Evolutionary conservation across 2,888 invertebrate genomes (phyloP), one percentile per base, ranked within the genome.

Genomic region (Lasioglossum calceatum): DNA sequence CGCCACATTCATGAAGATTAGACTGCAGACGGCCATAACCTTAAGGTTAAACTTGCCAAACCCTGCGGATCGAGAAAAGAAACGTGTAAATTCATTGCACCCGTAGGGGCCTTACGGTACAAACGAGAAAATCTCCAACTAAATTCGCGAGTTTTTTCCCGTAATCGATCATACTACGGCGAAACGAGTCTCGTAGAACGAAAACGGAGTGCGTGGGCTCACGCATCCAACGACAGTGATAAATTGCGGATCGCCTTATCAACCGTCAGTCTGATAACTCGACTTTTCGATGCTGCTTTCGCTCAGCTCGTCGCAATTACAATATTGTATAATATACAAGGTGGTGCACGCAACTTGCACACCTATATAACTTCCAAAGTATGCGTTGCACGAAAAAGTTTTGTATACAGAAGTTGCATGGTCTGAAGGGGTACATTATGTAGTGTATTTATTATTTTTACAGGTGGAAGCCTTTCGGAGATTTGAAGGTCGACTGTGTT

Each of bases 11-110:
- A 98, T 96, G 94, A 98, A 98, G 88, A 98, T 98, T 93, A 98
- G 96, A 39, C 98, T 98, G 92, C 97, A 97, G 95, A 98, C 95
- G 82, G 97, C 96, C 94, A 98, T 95, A 90, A 98, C 96, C 91
- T 97, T 96, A 94, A 97, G 97, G 95, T 98, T 98, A 95, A 98
- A 98, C 94, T 97, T 97, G 84, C 98, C 98, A 95, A 98, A 98
- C 89, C 98, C 98, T 97, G 96, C 10, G 79, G 16, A 70, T 12
- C 4, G 10, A 23, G 23, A 36, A 39, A 70, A 1, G 39, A 70
- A 64, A 64, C 64, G 19, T 10, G 32, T 27, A 16, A 64, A 19
- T 64, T 7, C 2, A 32, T 64, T 16, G 16, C 32, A 32, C 2
- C 64, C 27, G 0, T 2, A 7, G 16, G 32, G 16, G 32, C 16